Percentiles rank a stretch among this genome's conserved stretches.
phyloP scores from a whole-genome alignment of 2,797 vertebrate species.

The Cryptoprocta ferox region DNA sequence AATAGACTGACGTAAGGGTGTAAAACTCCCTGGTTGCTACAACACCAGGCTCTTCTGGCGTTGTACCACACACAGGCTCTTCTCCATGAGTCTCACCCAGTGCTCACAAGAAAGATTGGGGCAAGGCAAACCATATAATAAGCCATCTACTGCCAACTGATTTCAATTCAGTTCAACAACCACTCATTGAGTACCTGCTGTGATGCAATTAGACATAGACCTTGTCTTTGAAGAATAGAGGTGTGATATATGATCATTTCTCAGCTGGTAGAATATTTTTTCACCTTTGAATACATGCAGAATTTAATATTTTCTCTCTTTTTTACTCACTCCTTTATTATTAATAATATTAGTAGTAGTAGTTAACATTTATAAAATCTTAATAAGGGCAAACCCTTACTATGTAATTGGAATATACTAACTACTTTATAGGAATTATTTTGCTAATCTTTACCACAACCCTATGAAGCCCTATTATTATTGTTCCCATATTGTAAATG shows the following conservation, averaged over 20 bases:
- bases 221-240: background rate
- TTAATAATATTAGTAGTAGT: background rate
- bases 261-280: background rate
- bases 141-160: background rate
- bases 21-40: background rate
- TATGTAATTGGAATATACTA: background rate
- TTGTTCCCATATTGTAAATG: background rate
- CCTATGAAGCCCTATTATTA: background rate
- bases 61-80: background rate
- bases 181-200: background rate
- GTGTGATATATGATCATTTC: background rate
- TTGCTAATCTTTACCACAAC: background rate
- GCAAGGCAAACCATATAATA: background rate
- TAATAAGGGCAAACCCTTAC: background rate
- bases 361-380: background rate
- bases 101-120: background rate
- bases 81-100: background rate
- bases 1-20: background rate
- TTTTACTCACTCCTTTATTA: background rate
- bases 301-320: background rate
- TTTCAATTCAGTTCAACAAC: slow-evolving; percentile 15
- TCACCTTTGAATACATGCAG: background rate
- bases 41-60: background rate
- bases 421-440: background rate
- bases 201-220: background rate